Conservation (phyloP, 2,797 vertebrate genomes). For the Trematomus bernacchii region DNA sequence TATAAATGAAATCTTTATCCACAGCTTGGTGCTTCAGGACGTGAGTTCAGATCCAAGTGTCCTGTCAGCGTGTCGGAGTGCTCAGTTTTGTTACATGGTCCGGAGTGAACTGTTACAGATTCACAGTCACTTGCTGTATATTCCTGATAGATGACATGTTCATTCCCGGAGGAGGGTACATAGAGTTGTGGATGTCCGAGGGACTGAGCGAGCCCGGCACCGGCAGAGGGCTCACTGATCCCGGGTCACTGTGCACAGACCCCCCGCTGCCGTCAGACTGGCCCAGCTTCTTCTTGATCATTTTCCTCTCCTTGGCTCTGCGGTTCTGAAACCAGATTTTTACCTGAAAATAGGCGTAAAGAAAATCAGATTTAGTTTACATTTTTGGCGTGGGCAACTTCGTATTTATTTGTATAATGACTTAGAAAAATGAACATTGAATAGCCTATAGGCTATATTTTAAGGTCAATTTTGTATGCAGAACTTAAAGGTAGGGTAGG, state of each 20-base stretch:
- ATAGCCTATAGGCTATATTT: background rate
- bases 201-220: slow-evolving; percentile 89
- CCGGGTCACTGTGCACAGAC: slow-evolving; percentile 93
- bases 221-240: slow-evolving; percentile 92
- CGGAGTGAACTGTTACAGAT: slow-evolving; percentile 81
- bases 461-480: background rate
- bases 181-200: slow-evolving; percentile 88
- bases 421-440: background rate
- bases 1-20: slow-evolving; percentile 67
- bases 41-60: slow-evolving; percentile 71
- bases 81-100: slow-evolving; percentile 82
- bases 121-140: slow-evolving; percentile 91
- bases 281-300: slow-evolving; percentile 95
- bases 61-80: slow-evolving; percentile 84
- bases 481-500: background rate
- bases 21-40: slow-evolving; percentile 72
- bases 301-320: slow-evolving; percentile 93
- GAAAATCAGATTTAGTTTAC: background rate
- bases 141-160: slow-evolving; percentile 91
- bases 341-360: slow-evolving; percentile 81
- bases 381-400: background rate
- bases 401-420: background rate
- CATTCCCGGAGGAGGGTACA: slow-evolving; percentile 89
- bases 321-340: slow-evolving; percentile 99
- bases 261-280: slow-evolving; percentile 92